Evolutionary conservation across 2,888 invertebrate species (phyloP), one percentile per base, ranked within the genome.

Genomic region (Invenusta paracnida): DNA sequence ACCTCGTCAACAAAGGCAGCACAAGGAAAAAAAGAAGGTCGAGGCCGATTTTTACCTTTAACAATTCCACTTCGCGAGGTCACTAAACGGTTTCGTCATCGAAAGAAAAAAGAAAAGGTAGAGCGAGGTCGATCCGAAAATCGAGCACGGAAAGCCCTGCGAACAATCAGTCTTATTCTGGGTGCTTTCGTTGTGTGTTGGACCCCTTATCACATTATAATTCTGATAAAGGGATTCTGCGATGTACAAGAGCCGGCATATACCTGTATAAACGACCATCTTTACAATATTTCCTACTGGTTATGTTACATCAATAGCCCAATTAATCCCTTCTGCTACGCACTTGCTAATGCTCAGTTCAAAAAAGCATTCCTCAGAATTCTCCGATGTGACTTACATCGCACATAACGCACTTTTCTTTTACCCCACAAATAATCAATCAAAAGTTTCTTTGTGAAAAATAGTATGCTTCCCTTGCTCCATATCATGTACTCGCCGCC

Each of bases 261-360:
- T n/a, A 27, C 81, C 27, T 85, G 81, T n/a, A 87, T 90, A 17
- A 89, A 89, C 85, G 23, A 87, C 1, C 87, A 88, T 30, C 88
- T 91, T 25, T 91, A 91, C 87, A 88, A 90, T 87, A 89, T 91
- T 86, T 89, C 90, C 1, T 91, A 91, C 88, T 91, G 91, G 92
- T 93, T 99, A 85, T 99, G 99, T 93, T 99, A 99, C 92, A 96
- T 98, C 87, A 99, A 99, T 92, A 97, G 97, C 91, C 98, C 98
- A 0, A 95, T 99, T 91, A 99, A 99, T 92, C 99, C 99, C 5
- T 97, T 99, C 91, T 99, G 98, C 92, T 99, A 99, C 92, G 99
- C 99, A 31, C 93, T 99, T 88, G 98, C 98, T 88, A 99, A 99
- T 93, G 97, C 97, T 90, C 98, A 99, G 92, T 99, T 99, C 93